Conservation (phyloP, 2,113 vertebrate species). For the Lycaon pictus region DNA sequence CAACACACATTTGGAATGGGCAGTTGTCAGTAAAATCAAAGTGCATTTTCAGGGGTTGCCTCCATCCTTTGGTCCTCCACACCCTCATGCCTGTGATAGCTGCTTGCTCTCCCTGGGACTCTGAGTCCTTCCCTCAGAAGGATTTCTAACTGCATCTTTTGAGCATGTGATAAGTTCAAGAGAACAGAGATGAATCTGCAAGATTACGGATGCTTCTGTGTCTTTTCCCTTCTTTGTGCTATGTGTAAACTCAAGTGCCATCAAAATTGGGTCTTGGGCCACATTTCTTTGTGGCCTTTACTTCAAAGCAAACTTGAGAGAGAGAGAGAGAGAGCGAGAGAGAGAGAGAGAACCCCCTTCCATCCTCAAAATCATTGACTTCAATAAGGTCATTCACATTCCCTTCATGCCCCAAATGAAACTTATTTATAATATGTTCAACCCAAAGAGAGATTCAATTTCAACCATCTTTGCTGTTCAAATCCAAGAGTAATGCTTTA, state of each 20-base stretch:
- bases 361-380: slow-evolving; percentile 37
- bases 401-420: slow-evolving; percentile 54
- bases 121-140: not conserved
- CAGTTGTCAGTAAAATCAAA: not conserved
- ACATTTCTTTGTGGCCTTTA: not conserved
- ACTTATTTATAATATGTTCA: slow-evolving; percentile 59
- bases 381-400: slow-evolving; percentile 60
- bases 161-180: not conserved
- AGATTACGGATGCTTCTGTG: not conserved
- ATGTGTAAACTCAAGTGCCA: slow-evolving; percentile 18
- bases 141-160: not conserved
- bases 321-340: not conserved
- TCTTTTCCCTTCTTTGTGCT: not conserved
- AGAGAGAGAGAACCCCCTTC: not conserved
- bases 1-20: not conserved
- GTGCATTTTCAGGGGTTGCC: not conserved
- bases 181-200: not conserved
- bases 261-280: not conserved
- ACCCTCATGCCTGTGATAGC: not conserved
- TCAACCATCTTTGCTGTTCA: slow-evolving; percentile 52
- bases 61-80: not conserved
- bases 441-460: slow-evolving; percentile 69
- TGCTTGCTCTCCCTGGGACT: not conserved
- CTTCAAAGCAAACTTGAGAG: slow-evolving; percentile 15
- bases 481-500: slow-evolving; percentile 45